phyloP scores from a whole-genome alignment of 1,140 invertebrate genomes.

The Pemphigus obesinymphae region DNA sequence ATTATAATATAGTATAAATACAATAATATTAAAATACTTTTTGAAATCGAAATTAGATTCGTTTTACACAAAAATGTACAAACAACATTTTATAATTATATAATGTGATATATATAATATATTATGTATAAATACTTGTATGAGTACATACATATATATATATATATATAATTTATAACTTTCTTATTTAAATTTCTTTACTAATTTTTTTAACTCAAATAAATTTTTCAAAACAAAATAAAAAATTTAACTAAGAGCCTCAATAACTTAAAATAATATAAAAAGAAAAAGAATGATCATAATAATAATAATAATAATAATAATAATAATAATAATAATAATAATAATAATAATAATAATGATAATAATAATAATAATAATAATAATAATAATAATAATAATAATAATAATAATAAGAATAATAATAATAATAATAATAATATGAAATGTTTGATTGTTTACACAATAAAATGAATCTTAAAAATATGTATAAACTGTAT shows the following conservation, averaged over 20 bases:
- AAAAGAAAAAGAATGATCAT: not conserved
- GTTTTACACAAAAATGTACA: conserved; percentile 29
- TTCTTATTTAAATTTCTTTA: not conserved
- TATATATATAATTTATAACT: conserved; percentile 1
- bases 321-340: not conserved
- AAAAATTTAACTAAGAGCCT: conserved; percentile 19
- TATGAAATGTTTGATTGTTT: conserved; percentile 33
- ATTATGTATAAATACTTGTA: not conserved
- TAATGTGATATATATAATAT: no score
- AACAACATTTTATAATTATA: conserved; percentile 6
- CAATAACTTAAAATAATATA: conserved; percentile 9
- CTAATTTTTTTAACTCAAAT: conserved; percentile 3
- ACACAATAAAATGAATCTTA: not conserved
- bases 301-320: not conserved
- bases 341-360: no score
- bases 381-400: not conserved
- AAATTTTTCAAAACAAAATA: conserved; percentile 33
- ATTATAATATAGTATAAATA: conserved; percentile 29
- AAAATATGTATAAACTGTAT: conserved; percentile 1
- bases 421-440: no score
- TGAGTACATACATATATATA: no score
- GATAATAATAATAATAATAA: not conserved
- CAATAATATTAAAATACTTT: conserved; percentile 37
- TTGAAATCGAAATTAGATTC: conserved; percentile 11
- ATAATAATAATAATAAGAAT: no score